Base-by-base conservation (phyloP, 2,113 vertebrate species). In the Ancistrus triradiatus region DNA sequence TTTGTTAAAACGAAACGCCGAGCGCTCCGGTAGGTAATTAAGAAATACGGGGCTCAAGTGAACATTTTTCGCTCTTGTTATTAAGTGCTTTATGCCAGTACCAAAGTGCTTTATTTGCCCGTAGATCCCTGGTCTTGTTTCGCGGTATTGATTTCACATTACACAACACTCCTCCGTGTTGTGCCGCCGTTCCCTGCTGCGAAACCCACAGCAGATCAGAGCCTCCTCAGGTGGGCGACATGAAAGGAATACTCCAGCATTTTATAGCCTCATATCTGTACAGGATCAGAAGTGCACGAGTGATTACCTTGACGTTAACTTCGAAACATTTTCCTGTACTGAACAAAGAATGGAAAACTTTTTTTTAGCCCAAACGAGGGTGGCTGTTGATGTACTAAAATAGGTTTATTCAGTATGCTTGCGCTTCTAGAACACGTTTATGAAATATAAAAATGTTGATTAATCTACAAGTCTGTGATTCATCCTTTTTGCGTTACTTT, bases 101-200 rank as follows among this genome's bases (percentile, higher is more conserved):
- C 33, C n/a, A 11, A 38, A 46, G 21, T 0, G 1, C 51, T 27
- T 8, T 3, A 3, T 18, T 37, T 19, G 9, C 22, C 25, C 22
- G 3, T 28, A 17, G 43, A 27, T 28, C 13, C 11, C 35, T 3
- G 1, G 37, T 8, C n/a, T 17, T 21, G 5, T 42, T 40, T 61
- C 31, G 9, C 10, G n/a, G 35, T 51, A 35, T 62, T 52, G 46
- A 70, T 66, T 60, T 46, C 44, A 15, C 14, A 55, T 35, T 28
- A 25, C 42, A 18, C 38, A 35, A 43, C 9, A 14, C 43, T 52
- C 46, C 38, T 57, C 14, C 15, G 7, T 44, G 37, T 7, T 35
- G 40, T 9, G 6, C 14, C 24, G 61, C 52, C n/a, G 7, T 49
- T 43, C 24, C 19, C 47, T 13, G n/a, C 38, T 37, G 24, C 31